Conservation (phyloP, 2,797 vertebrate genomes). For the Spondyliosoma cantharus region DNA sequence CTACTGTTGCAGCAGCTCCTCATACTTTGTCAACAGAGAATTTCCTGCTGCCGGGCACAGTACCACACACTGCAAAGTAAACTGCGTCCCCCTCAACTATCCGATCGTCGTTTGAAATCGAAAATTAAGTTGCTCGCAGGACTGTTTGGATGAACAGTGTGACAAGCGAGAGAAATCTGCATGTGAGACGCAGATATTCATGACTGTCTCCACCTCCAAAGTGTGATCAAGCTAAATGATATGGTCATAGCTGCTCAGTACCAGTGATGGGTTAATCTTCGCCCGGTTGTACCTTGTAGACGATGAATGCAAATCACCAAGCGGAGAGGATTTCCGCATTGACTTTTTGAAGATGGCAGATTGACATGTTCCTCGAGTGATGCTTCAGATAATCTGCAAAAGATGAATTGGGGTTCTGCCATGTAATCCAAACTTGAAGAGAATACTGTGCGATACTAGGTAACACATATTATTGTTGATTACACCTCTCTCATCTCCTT, state of each 20-base stretch:
- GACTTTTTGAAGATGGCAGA: conserved; percentile 21
- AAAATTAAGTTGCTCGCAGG: conserved; percentile 45
- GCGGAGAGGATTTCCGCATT: not conserved
- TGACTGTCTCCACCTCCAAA: conserved; percentile 42
- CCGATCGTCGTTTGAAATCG: conserved; percentile 35
- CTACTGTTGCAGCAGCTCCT: conserved; percentile 70
- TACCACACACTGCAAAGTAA: conserved; percentile 61
- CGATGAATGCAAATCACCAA: conserved; percentile 20
- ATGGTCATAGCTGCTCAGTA: conserved; percentile 2
- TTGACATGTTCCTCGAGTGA: conserved; percentile 1
- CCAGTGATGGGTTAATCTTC: conserved; percentile 19
- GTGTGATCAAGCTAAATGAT: conserved; percentile 47
- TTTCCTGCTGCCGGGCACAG: conserved; percentile 70
- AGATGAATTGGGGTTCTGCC: conserved; percentile 6
- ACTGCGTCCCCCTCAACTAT: conserved; percentile 54
- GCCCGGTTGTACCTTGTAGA: conserved; percentile 6
- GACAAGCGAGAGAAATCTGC: conserved; percentile 31
- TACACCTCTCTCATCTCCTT: conserved; percentile 8
- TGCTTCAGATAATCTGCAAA: conserved; percentile 13
- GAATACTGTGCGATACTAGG: not conserved
- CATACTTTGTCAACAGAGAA: conserved; percentile 74
- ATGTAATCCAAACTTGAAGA: conserved; percentile 33
- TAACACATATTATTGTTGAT: conserved; percentile 7
- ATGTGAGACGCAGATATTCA: conserved; percentile 48
- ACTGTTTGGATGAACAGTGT: conserved; percentile 40